Evolutionary conservation across 2,797 vertebrate species (phyloP).

Genomic region (Australoheros facetus): DNA sequence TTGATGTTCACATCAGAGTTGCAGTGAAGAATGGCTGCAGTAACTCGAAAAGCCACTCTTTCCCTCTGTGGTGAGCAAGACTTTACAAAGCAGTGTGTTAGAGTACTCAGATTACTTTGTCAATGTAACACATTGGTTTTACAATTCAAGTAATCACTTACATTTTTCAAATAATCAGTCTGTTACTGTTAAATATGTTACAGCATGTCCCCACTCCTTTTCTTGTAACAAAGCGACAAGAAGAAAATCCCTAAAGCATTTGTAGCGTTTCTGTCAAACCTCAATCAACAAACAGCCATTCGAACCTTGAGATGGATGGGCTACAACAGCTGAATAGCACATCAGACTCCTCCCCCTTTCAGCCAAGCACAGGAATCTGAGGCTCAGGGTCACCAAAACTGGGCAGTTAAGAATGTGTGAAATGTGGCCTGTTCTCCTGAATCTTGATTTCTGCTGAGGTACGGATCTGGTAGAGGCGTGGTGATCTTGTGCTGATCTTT

Average conservation of each 20-base stretch:
- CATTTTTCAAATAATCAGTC: accelerated
- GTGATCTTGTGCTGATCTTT: conserved; percentile 1
- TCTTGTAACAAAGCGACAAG: background rate
- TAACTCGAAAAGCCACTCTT: background rate
- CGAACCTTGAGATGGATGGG: background rate
- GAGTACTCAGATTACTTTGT: background rate
- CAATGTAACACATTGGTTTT: background rate
- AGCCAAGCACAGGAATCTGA: background rate
- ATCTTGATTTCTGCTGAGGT: conserved; percentile 3
- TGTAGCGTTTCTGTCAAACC: background rate
- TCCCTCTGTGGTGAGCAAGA: background rate
- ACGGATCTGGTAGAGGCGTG: background rate
- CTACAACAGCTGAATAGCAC: background rate
- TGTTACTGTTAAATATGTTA: background rate
- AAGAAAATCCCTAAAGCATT: background rate
- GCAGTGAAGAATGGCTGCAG: background rate
- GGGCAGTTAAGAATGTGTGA: background rate
- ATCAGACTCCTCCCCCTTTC: background rate
- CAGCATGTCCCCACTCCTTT: background rate
- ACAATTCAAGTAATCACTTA: background rate
- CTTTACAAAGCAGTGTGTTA: background rate
- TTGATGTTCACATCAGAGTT: no score
- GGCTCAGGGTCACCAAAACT: background rate
- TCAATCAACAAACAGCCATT: background rate
- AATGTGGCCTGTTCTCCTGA: background rate